Base-by-base conservation (phyloP, 2,113 vertebrate genomes). In the Parus major region DNA sequence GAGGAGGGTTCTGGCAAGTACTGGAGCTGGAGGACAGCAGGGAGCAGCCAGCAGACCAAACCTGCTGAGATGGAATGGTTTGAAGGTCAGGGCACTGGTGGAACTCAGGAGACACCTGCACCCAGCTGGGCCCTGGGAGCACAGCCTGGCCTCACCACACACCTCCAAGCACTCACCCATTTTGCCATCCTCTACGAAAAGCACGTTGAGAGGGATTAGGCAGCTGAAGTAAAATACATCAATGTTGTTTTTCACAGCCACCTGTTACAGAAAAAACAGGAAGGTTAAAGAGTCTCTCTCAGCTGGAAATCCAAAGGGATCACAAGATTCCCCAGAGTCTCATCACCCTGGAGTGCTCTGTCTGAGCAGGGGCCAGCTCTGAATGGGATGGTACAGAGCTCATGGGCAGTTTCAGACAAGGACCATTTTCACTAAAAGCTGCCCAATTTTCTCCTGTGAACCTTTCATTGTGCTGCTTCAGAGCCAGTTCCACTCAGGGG, bases 191-290 rank as follows among this genome's bases (percentile, higher is more conserved):
- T 99, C 99, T n/a, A 99, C 99, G 41, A 99, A 99, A 97, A 99
- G 99, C 86, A 99, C 98, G 19, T 98, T 99, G 95, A 99, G 99
- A 64, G 99, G 99, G 96, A 99, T 99, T 66, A 99, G 98, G 82
- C 99, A 99, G 95, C 99, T 99, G 98, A 99, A 99, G 98, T 99
- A 99, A 97, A 99, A 99, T 79, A 99, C 99, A 47, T 99, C 99
- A 4, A 99, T 99, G 97, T 96, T 99, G 98, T 99, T 99, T 98
- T 99, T 99, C 97, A 99, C 99, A 86, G 99, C 99, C 98, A 99
- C 99, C 99, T 99, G 98, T 55, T 42, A 93, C 1, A 60, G 95
- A 96, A 96, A 83, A 96, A 94, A 41, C 20, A 64, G 70, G 33
- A 23, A 73, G 93, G 92, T 97, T 81, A 96, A 75, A 78, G 68